These are phyloP conservation scores for Orcinus orca DNA, from an alignment of 2,113 vertebrate species.

Conservation along the genomic window DNA sequence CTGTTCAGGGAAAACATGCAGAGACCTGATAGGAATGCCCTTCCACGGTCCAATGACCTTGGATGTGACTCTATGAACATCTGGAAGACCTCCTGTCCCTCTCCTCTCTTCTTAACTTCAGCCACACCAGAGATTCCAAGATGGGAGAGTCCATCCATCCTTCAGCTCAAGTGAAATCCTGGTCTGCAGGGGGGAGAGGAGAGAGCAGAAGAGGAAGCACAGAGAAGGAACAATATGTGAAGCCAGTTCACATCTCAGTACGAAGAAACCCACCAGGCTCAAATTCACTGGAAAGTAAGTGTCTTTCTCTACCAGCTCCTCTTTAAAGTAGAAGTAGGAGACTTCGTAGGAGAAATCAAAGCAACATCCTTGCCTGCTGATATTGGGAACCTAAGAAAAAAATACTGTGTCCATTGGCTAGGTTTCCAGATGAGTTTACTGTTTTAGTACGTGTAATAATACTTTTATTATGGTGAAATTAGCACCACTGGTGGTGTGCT, in stretches of 20 bases:
- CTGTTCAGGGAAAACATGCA: accelerated
- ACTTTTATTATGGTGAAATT: not conserved
- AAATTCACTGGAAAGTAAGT: not conserved
- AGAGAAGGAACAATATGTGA: not conserved
- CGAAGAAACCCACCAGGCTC: not conserved
- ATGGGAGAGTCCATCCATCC: not conserved
- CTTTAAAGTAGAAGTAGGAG: not conserved
- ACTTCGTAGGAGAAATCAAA: not conserved
- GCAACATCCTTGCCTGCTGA: not conserved
- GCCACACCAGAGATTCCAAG: not conserved
- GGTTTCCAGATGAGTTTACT: not conserved
- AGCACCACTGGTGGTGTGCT: not conserved
- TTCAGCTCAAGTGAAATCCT: not conserved
- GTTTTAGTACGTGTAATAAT: not conserved
- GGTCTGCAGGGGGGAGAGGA: not conserved
- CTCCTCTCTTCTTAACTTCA: not conserved
- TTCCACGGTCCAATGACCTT: not conserved
- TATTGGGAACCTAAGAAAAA: not conserved
- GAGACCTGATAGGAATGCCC: not conserved
- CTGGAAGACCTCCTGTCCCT: not conserved
- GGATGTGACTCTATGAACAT: not conserved
- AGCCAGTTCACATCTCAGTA: not conserved
- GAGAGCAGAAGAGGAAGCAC: not conserved
- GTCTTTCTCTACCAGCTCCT: not conserved
- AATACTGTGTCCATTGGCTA: not conserved